Conservation (phyloP, 2,113 vertebrate genomes). For the Elgaria multicarinata region DNA sequence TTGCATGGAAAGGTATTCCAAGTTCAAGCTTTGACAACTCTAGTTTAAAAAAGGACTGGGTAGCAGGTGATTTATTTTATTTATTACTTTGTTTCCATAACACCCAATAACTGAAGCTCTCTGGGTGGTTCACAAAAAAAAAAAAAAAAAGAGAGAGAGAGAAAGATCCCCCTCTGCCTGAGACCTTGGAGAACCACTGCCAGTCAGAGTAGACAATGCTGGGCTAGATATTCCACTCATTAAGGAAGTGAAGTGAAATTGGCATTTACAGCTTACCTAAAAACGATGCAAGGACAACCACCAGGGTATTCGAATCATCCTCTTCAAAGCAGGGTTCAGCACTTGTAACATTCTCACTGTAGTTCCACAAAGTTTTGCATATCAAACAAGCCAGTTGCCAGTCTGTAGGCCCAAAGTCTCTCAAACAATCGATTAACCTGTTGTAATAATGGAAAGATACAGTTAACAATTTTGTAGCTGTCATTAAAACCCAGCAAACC, state of each 20-base stretch:
- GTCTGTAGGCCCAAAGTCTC: slow-evolving; percentile 88
- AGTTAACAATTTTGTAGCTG: background rate
- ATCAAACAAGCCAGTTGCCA: slow-evolving; percentile 92
- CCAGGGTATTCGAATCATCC: slow-evolving; percentile 70
- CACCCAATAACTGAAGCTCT: too few species aligned
- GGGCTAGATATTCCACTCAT: background rate
- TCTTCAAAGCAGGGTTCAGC: slow-evolving; percentile 67
- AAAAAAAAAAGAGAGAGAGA: too few species aligned
- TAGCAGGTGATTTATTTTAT: background rate
- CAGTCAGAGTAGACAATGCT: background rate
- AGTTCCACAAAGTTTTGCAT: slow-evolving; percentile 96
- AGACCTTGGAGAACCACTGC: background rate
- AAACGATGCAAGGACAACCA: slow-evolving; percentile 79
- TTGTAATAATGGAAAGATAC: slow-evolving; percentile 3
- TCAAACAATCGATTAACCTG: slow-evolving; percentile 91
- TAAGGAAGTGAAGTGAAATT: background rate
- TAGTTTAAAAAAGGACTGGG: background rate
- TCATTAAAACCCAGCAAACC: background rate
- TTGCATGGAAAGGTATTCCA: background rate
- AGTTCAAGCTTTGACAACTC: background rate
- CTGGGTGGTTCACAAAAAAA: too few species aligned
- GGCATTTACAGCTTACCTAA: slow-evolving; percentile 77
- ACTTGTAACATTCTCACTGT: slow-evolving; percentile 75
- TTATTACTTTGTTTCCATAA: too few species aligned
- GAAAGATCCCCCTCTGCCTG: background rate